Percentiles rank a stretch among this genome's conserved stretches.
Evolutionary conservation across 2,797 vertebrate genomes (phyloP).

Genomic region (Eulemur rubriventer): DNA sequence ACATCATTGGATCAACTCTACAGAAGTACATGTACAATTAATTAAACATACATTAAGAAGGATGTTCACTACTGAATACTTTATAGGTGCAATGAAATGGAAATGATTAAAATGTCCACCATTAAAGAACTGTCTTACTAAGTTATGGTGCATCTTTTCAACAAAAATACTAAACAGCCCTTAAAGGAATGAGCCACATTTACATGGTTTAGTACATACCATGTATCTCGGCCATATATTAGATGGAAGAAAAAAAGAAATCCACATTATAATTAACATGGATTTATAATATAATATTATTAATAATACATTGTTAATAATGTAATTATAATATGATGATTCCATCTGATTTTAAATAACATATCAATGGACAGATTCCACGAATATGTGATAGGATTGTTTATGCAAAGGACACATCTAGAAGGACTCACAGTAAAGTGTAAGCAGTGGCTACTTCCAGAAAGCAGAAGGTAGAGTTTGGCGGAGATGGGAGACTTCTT

Average conservation of each 20-base stretch:
- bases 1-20: neutral
- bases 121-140: neutral
- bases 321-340: neutral
- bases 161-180: neutral
- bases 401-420: neutral
- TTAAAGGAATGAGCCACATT: neutral
- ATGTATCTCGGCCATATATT: neutral
- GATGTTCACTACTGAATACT: neutral
- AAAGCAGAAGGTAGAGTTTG: neutral
- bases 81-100: neutral
- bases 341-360: neutral
- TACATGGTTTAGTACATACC: neutral
- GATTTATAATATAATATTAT: no score
- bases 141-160: neutral
- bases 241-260: neutral
- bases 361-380: neutral
- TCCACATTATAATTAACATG: neutral
- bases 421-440: neutral
- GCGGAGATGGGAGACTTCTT: neutral
- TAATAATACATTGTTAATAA: no score
- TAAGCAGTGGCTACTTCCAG: neutral
- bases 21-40: neutral
- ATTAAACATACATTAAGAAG: neutral
- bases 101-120: conserved; percentile 28
- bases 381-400: neutral